phyloP scores from a whole-genome alignment of 92 coral and sea anemone species.

The Epizoanthus illoricatus region DNA sequence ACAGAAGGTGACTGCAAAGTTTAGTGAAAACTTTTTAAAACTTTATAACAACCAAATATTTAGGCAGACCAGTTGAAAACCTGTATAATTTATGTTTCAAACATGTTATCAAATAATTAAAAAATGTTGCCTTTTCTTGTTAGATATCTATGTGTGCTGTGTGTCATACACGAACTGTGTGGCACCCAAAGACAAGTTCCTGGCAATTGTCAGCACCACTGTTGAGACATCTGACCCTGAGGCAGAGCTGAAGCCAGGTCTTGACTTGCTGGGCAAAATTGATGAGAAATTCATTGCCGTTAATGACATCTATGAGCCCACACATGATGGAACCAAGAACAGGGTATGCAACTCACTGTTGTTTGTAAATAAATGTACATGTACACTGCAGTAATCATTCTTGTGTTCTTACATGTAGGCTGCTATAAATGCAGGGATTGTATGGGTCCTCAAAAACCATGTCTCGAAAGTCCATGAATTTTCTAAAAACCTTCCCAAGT shows the following conservation, averaged over 20 bases:
- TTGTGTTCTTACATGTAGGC: too few species aligned
- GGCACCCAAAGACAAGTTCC: conserved; percentile 66
- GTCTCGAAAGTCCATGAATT: too few species aligned
- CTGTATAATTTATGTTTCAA: too few species aligned
- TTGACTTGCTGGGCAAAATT: conserved; percentile 75
- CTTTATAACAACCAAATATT: too few species aligned
- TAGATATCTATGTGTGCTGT: conserved; percentile 87
- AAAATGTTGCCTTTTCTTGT: background rate
- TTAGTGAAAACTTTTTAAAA: too few species aligned
- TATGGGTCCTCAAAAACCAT: too few species aligned
- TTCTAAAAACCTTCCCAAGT: too few species aligned
- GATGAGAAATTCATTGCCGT: conserved; percentile 80
- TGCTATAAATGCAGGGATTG: too few species aligned
- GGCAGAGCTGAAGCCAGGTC: conserved; percentile 77
- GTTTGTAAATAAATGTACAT: background rate
- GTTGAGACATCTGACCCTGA: conserved; percentile 80
- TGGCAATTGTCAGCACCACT: conserved; percentile 88
- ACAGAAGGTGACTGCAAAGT: too few species aligned
- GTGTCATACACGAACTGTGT: conserved; percentile 80
- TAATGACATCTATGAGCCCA: conserved; percentile 79
- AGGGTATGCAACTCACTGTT: conserved; percentile 51
- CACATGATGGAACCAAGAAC: conserved; percentile 72
- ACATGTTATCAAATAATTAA: background rate
- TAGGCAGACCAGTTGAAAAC: too few species aligned
- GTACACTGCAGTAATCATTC: too few species aligned